Evolutionary conservation across 2,797 vertebrate species (phyloP).

Genomic region (Lepus oiostolus): DNA sequence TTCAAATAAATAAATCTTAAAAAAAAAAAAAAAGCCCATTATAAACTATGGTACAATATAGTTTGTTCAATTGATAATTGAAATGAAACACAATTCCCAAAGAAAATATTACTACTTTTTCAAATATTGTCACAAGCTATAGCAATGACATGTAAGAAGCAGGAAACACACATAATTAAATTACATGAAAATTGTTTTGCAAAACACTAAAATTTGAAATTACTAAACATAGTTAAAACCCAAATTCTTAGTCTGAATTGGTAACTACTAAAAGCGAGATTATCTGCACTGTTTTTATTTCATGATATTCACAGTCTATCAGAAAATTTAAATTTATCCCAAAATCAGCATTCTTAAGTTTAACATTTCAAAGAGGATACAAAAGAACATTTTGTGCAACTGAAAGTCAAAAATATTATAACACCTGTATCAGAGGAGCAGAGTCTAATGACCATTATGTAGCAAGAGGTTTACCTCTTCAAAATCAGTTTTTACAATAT

Average conservation of each 20-base stretch:
- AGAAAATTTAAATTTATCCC: slow-evolving; percentile 67
- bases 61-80: slow-evolving; percentile 42
- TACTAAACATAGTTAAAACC: slow-evolving; percentile 11
- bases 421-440: slow-evolving; percentile 38
- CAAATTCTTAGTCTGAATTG: slow-evolving; percentile 45
- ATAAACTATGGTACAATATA: background rate
- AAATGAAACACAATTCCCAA: slow-evolving; percentile 34
- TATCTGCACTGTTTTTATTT: slow-evolving; percentile 41
- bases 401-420: slow-evolving; percentile 68
- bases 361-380: slow-evolving; percentile 41
- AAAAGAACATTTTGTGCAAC: slow-evolving; percentile 39
- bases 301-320: slow-evolving; percentile 32
- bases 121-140: slow-evolving; percentile 22
- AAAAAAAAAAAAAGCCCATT: too few species aligned
- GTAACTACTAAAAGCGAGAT: slow-evolving; percentile 15
- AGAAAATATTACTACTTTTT: slow-evolving; percentile 63
- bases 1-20: too few species aligned
- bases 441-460: slow-evolving; percentile 64
- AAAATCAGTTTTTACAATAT: slow-evolving; percentile 31
- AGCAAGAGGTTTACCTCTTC: slow-evolving; percentile 68
- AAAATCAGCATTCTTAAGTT: slow-evolving; percentile 49
- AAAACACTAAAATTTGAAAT: slow-evolving; percentile 58
- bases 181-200: slow-evolving; percentile 30
- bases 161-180: slow-evolving; percentile 20
- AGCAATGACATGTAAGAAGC: slow-evolving; percentile 60